Base-by-base conservation (phyloP, 2,113 vertebrate genomes). In the Nyctereutes procyonoides region DNA sequence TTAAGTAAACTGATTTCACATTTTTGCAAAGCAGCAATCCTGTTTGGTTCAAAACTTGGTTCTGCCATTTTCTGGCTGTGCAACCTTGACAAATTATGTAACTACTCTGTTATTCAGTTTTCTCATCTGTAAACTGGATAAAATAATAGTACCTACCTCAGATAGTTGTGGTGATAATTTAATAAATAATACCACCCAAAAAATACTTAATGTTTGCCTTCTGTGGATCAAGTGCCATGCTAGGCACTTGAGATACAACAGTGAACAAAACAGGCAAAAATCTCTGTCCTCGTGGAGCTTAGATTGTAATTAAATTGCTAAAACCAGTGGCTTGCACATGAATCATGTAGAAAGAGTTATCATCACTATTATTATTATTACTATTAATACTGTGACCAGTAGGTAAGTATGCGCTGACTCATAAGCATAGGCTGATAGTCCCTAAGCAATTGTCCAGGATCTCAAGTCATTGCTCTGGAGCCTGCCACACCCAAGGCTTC, bases 1-100 rank as follows among this genome's bases (percentile, higher is more conserved):
- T 88, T 92, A 85, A 85, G n/a, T 55, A 95, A 95, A 95, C 19
- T 82, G 55, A 56, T 85, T 95, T 95, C 62, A 79, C 48, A 71
- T 63, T 87, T 95, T 88, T 71, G 28, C 32, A 92, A 97, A 93
- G 62, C 65, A 93, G 71, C 26, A 82, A 7, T 90, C 79, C 38
- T 60, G 22, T 55, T 69, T 92, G 65, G n/a, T 88, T 96, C 38
- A 93, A 90, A 96, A 80, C 15, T 76, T 96, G 35, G 32, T 77
- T 94, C 71, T 82, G 55, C 9, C 38, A 82, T 28, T 88, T 93
- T 82, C 55, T 51, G 84, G 24, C 16, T 89, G 11, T 79, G 30
- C 12, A 93, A 48, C 17, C 30, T 85, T 65, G 58, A 62, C 22
- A 69, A 77, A 65, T 86, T 22, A 88, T 8, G 80, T 22, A 48